Evolutionary conservation across 2,888 invertebrate genomes (phyloP).

Genomic region (Lottia gigantea): DNA sequence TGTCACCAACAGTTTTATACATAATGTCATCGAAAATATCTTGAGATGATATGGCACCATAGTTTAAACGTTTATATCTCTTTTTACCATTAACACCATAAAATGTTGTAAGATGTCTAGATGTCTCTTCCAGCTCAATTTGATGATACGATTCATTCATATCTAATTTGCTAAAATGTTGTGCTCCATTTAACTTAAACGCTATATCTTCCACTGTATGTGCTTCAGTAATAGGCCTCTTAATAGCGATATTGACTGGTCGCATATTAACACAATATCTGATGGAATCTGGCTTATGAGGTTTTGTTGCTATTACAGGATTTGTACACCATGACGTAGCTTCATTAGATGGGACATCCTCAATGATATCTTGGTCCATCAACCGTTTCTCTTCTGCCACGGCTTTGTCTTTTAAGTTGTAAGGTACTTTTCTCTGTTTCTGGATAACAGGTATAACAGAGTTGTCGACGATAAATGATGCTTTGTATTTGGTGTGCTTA

Average conservation of each 20-base stretch:
- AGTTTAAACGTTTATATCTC: slow-evolving; percentile 37
- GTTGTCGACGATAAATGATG: not conserved
- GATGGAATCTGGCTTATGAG: slow-evolving; percentile 31
- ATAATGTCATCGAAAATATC: slow-evolving; percentile 38
- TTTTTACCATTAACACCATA: slow-evolving; percentile 14
- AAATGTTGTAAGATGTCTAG: slow-evolving; percentile 13
- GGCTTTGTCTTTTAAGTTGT: not conserved
- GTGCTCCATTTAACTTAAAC: slow-evolving; percentile 2
- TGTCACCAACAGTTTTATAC: slow-evolving; percentile 24
- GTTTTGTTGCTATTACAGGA: slow-evolving; percentile 28
- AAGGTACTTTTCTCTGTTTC: not conserved
- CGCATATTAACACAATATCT: slow-evolving; percentile 23
- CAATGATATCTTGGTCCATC: slow-evolving; percentile 2
- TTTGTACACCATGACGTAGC: slow-evolving; percentile 25
- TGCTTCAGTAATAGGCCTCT: not conserved
- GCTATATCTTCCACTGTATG: slow-evolving; percentile 6
- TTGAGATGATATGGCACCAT: slow-evolving; percentile 34
- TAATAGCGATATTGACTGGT: slow-evolving; percentile 5
- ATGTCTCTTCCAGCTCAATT: not conserved
- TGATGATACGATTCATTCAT: slow-evolving; percentile 10
- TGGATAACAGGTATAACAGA: not conserved
- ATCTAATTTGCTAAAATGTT: not conserved
- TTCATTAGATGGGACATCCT: slow-evolving; percentile 19
- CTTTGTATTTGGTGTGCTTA: slow-evolving; percentile 2
- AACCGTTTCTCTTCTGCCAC: not conserved